Base-by-base conservation (phyloP, 1,140 invertebrate species). In the Portunus trituberculatus region DNA sequence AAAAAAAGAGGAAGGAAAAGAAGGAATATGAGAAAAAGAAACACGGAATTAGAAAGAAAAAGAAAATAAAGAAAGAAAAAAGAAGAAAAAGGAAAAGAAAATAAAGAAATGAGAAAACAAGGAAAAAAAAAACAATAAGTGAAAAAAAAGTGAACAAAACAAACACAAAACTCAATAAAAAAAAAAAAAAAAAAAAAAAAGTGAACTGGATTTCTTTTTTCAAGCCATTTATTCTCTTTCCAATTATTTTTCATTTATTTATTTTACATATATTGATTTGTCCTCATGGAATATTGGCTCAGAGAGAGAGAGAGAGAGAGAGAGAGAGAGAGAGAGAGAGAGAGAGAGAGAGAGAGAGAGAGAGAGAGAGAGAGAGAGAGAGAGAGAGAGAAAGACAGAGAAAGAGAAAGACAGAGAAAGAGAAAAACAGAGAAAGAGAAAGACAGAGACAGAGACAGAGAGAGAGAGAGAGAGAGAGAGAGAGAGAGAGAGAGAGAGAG, bases 391-490 rank as follows among this genome's bases (percentile, higher is more conserved):
- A 28, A 8, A 52, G 31, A 88, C 3, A 14, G 52, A 59, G 52
- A 28, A 39, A 48, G 8, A n/a, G 12, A 48, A 4, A 48, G 0
- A 48, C 14, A 48, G 46, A 48, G n/a, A n/a, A 4, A 39, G 39
- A 39, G 20, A 87, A n/a, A 87, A 4, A 28, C 14, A 87, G 20
- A 87, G 28, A 87, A n/a, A 87, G 28, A 16, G 84, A 28, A 10
- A 32, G n/a, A n/a, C 14, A 48, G 20, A 48, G 0, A 48, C 14
- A 48, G 46, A 48, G n/a, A n/a, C 6, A 39, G 39, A 39, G 20
- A 87, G 84, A 87, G 20, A 28, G 84, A 87, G 20, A 87, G 28
- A 87, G 84, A 87, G 28, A 16, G 84, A 28, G 84, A 87, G 84
- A 87, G 20, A 87, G 28, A 87, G 84, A 86, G 28, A 14, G n/a